These are phyloP conservation scores for Coenonympha arcania DNA, from an alignment of 2,888 invertebrate genomes.

Conservation along the genomic window DNA sequence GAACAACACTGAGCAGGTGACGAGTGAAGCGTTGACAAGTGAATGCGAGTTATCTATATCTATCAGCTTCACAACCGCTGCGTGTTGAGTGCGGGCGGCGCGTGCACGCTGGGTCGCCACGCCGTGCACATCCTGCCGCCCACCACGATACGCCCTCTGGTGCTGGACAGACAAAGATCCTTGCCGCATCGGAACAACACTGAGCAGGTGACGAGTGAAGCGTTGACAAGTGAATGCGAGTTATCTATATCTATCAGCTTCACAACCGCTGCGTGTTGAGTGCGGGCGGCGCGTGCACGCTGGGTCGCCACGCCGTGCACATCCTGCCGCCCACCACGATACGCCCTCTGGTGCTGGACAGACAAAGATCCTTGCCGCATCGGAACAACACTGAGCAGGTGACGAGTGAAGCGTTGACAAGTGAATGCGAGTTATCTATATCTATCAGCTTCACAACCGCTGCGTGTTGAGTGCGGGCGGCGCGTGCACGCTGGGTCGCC, in stretches of 20 bases:
- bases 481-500: constrained; percentile 91
- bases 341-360: constrained; percentile 90
- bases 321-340: constrained; percentile 95
- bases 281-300: constrained; percentile 90
- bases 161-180: constrained; percentile 87
- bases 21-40: too few species aligned
- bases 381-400: constrained; percentile 58
- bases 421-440: too few species aligned
- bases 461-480: constrained; percentile 94
- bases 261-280: constrained; percentile 96
- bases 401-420: too few species aligned
- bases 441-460: constrained; percentile 94
- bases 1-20: constrained; percentile 54
- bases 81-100: constrained; percentile 91
- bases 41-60: too few species aligned
- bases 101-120: constrained; percentile 91
- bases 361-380: constrained; percentile 82
- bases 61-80: constrained; percentile 96
- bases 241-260: too few species aligned
- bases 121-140: constrained; percentile 93
- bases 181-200: constrained; percentile 71
- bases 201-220: constrained; percentile 47
- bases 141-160: constrained; percentile 92
- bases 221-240: too few species aligned
- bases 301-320: constrained; percentile 90